These are phyloP conservation scores for Oryzias javanicus DNA, from an alignment of 2,113 vertebrate species.

Conservation along the genomic window DNA sequence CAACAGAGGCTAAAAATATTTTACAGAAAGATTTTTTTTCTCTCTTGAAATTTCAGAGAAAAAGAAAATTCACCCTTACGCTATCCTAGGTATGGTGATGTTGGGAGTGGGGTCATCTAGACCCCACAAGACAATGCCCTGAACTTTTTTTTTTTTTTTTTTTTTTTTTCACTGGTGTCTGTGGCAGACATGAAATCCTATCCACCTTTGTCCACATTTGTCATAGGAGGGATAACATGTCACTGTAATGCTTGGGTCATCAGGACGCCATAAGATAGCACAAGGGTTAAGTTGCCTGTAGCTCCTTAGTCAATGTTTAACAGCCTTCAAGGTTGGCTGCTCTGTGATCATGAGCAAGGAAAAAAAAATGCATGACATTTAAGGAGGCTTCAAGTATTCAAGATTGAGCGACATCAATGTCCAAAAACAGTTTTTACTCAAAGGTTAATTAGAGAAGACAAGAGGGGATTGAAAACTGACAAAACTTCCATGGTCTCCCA, in stretches of 20 bases:
- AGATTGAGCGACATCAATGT: constrained; percentile 36
- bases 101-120: no score
- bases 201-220: no score
- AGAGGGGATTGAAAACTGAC: not conserved
- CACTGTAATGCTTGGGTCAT: no score
- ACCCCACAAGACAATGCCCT: no score
- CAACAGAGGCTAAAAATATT: constrained; percentile 27
- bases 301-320: constrained; percentile 17
- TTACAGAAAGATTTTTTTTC: not conserved
- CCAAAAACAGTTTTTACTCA: constrained; percentile 5
- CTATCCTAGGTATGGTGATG: no score
- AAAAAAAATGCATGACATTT: constrained; percentile 12
- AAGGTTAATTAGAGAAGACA: constrained; percentile 2
- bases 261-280: no score
- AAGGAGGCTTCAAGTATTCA: constrained; percentile 21
- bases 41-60: constrained; percentile 24
- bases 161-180: no score
- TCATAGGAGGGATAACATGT: no score
- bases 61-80: not conserved
- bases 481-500: constrained; percentile 2
- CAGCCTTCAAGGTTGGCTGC: constrained; percentile 10
- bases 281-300: constrained; percentile 9
- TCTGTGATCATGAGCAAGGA: constrained; percentile 18
- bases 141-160: no score
- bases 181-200: no score